These are phyloP conservation scores for Lycaena phlaeas DNA, from an alignment of 2,888 invertebrate genomes.

Conservation along the genomic window DNA sequence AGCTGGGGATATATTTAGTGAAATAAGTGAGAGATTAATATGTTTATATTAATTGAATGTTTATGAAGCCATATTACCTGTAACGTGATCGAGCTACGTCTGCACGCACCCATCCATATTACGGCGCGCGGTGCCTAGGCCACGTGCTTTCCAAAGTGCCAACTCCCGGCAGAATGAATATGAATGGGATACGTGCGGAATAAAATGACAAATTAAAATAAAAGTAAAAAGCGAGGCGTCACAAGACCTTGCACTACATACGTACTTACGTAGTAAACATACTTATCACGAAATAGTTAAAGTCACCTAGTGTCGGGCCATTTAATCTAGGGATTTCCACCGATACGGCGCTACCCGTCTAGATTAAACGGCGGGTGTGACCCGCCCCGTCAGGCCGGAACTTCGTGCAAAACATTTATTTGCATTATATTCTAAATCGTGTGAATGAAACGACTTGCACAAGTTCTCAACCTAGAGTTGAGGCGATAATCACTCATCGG, in stretches of 20 bases:
- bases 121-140: slow-evolving; percentile 42
- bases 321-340: slow-evolving; percentile 18
- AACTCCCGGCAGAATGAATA: slow-evolving; percentile 72
- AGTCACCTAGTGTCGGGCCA: slow-evolving; percentile 10
- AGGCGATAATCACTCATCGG: slow-evolving; percentile 66
- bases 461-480: slow-evolving; percentile 20
- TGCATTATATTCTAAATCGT: slow-evolving; percentile 10
- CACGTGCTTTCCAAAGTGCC: slow-evolving; percentile 50
- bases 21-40: not conserved
- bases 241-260: slow-evolving; percentile 62
- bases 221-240: slow-evolving; percentile 65
- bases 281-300: slow-evolving; percentile 19
- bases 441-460: slow-evolving; percentile 22
- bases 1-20: not conserved
- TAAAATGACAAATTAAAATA: slow-evolving; percentile 70
- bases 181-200: slow-evolving; percentile 75
- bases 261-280: slow-evolving; percentile 51
- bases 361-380: slow-evolving; percentile 18
- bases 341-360: slow-evolving; percentile 12
- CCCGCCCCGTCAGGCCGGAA: slow-evolving; percentile 23
- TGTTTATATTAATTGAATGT: slow-evolving; percentile 5
- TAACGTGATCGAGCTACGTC: slow-evolving; percentile 46
- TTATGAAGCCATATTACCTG: slow-evolving; percentile 43
- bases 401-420: slow-evolving; percentile 16
- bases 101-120: slow-evolving; percentile 71